Evolutionary conservation across 2,797 vertebrate genomes (phyloP).

Genomic region (Sorex maritimensis): DNA sequence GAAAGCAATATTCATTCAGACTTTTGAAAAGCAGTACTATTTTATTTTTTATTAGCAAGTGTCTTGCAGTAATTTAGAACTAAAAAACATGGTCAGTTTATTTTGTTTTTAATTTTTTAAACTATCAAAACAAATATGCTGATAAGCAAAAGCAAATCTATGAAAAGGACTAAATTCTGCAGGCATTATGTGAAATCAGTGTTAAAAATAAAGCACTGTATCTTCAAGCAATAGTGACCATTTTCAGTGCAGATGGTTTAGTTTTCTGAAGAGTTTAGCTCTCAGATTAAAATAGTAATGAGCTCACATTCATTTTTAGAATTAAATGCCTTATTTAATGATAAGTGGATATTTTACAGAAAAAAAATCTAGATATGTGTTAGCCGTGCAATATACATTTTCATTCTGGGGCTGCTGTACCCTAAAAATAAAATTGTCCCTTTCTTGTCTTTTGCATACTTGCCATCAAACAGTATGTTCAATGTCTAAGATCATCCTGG

Average conservation of each 20-base stretch:
- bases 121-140: background rate
- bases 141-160: background rate
- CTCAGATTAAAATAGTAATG: slow-evolving; percentile 64
- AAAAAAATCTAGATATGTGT: slow-evolving; percentile 48
- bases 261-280: slow-evolving; percentile 34
- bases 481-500: slow-evolving; percentile 74
- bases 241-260: background rate
- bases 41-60: background rate
- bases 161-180: background rate
- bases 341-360: slow-evolving; percentile 16
- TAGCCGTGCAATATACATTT: slow-evolving; percentile 65
- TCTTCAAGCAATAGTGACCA: slow-evolving; percentile 4
- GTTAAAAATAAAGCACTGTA: background rate
- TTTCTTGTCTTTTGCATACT: slow-evolving; percentile 71
- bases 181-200: background rate
- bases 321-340: slow-evolving; percentile 67
- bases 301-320: slow-evolving; percentile 30
- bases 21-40: background rate
- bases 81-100: too few relatives aligned
- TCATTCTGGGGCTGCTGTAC: background rate
- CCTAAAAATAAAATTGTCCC: background rate
- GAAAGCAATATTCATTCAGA: background rate
- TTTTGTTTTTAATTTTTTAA: background rate
- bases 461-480: slow-evolving; percentile 78
- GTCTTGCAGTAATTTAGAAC: too few relatives aligned